These are phyloP conservation scores for Platynereis dumerilii DNA, from an alignment of 2,888 invertebrate genomes.

Conservation along the genomic window DNA sequence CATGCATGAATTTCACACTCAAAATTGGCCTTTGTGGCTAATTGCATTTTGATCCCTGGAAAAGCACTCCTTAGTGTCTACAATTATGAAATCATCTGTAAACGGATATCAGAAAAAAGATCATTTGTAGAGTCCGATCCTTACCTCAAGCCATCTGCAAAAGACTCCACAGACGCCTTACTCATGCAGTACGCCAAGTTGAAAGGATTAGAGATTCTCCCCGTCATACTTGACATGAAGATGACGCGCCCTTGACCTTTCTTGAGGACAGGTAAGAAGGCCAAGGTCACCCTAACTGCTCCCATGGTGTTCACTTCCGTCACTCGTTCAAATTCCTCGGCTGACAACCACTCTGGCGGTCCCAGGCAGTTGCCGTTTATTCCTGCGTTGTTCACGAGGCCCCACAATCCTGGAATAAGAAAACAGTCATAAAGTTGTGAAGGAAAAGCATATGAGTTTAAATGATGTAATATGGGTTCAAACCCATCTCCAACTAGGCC, in stretches of 20 bases:
- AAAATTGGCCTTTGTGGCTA: too few species aligned
- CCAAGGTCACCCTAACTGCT: conserved; percentile 47
- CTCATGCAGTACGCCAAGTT: conserved; percentile 45
- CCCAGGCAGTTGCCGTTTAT: conserved; percentile 43
- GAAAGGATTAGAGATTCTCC: conserved; percentile 38
- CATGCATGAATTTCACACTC: too few species aligned
- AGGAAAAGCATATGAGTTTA: too few species aligned
- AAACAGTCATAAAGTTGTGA: too few species aligned
- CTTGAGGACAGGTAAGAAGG: conserved; percentile 50
- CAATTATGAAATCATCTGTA: too few species aligned
- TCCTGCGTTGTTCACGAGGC: conserved; percentile 56
- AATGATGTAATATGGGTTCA: background rate
- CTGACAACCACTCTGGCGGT: conserved; percentile 54
- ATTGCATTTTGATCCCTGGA: too few species aligned
- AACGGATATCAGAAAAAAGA: too few species aligned
- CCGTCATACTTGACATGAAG: conserved; percentile 46
- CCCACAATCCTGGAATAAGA: conserved; percentile 48
- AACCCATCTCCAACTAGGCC: background rate
- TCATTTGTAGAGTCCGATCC: too few species aligned
- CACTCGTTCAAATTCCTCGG: conserved; percentile 50
- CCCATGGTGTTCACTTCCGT: conserved; percentile 58
- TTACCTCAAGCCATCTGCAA: conserved; percentile 49
- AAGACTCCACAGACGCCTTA: conserved; percentile 51
- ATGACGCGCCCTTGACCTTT: conserved; percentile 46
- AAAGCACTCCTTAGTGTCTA: too few species aligned